Evolutionary conservation across 1,140 invertebrate genomes (phyloP).

Genomic region (Drosophila cardini): DNA sequence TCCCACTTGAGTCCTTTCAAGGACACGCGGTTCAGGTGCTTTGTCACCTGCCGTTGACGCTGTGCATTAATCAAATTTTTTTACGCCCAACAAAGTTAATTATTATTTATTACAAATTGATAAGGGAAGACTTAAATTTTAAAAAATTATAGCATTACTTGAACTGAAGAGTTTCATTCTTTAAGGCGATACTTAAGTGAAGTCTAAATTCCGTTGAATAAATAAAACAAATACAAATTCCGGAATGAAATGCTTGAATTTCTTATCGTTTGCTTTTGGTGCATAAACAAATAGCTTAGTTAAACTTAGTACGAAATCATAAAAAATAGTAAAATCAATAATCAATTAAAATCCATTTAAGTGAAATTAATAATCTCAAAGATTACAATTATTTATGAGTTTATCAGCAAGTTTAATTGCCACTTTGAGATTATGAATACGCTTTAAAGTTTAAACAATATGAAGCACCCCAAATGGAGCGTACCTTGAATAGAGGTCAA

Average conservation of each 20-base stretch:
- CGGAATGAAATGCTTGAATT: constrained; percentile 8
- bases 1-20: neutral
- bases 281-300: neutral
- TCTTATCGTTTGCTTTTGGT: constrained; percentile 9
- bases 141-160: neutral
- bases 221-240: constrained; percentile 7
- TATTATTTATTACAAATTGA: neutral
- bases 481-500: constrained; percentile 4
- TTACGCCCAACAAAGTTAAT: neutral
- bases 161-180: constrained; percentile 16
- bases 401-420: constrained; percentile 33
- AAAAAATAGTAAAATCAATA: constrained; percentile 38
- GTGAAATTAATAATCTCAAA: constrained; percentile 16
- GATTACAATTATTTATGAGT: constrained; percentile 20
- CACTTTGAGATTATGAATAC: constrained; percentile 35
- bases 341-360: constrained; percentile 48
- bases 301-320: constrained; percentile 37
- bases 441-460: constrained; percentile 5
- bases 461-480: neutral
- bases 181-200: neutral
- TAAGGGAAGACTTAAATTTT: constrained; percentile 2
- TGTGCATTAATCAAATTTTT: constrained; percentile 58
- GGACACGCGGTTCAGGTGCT: constrained; percentile 27
- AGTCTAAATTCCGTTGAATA: constrained; percentile 22
- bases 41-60: constrained; percentile 54